Evolutionary conservation across 1,140 invertebrate species (phyloP), one percentile per base, ranked within the genome.

Genomic region (Drosophila erecta): DNA sequence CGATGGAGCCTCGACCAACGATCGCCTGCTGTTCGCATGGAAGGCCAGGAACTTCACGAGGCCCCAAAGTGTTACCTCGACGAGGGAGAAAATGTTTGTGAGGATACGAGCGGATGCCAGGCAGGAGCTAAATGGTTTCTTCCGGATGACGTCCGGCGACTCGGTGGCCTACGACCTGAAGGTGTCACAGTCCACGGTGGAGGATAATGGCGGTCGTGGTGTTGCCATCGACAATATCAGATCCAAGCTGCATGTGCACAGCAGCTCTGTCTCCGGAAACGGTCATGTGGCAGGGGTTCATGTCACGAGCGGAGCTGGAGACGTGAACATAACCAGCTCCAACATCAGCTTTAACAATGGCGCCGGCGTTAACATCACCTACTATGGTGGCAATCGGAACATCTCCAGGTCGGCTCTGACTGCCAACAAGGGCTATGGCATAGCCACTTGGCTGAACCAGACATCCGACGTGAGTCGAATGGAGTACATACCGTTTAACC

Each of bases 151-250:
- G 0, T 96, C 97, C 1, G 96, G 96, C 12, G 93, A 95, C 24
- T 94, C 95, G 92, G 97, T 98, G 94, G 95, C 95, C 49, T 96
- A 96, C 83, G 98, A 99, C 91, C 93, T 99, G 2, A 97, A 98
- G 69, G 94, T 99, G 7, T 96, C 95, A 0, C 95, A 96, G 72
- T 96, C 96, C 15, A 94, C 95, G 22, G 95, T 99, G 40, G 94
- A 95, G 0, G 95, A 97, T 76, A 99, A 99, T 92, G 96, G 96
- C 80, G 98, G 98, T 1, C 95, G 98, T 92, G 99, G 99, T 27
- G 95, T 99, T 47, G 95, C 95, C 4, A 95, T 96, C 7, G 96
- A 98, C 92, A 97, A 97, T 90, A 93, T 98, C 47, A 94, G 97
- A 83, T 97, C 96, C 2, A 95, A 96, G 74, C 84, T 98, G 8